A percentile compares a stretch with the other conserved stretches of the same genome.
Conservation (phyloP, 2,888 invertebrate genomes). For the Trissolcus japonicus region DNA sequence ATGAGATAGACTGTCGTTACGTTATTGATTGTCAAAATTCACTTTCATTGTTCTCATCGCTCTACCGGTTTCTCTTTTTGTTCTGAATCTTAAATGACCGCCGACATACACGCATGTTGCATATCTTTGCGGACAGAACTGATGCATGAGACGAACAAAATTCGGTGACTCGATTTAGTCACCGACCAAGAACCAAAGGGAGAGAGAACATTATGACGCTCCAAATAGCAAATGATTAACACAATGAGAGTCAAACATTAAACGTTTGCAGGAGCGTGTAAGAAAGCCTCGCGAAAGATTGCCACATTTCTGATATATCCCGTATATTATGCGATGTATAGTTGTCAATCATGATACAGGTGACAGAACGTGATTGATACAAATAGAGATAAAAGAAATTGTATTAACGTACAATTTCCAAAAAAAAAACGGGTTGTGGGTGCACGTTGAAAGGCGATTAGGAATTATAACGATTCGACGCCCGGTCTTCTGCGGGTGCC, state of each 20-base stretch:
- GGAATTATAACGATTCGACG: slow-evolving; percentile 25
- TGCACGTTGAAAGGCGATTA: slow-evolving; percentile 30
- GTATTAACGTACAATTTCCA: slow-evolving; percentile 44
- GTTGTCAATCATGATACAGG: slow-evolving; percentile 14
- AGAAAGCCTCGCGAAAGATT: slow-evolving; percentile 45
- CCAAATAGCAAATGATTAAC: slow-evolving; percentile 54
- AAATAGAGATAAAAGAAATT: slow-evolving; percentile 17
- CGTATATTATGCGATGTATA: slow-evolving; percentile 46
- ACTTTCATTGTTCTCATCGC: slow-evolving; percentile 8
- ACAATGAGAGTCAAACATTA: slow-evolving; percentile 10
- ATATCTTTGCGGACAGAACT: slow-evolving; percentile 35
- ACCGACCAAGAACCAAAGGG: slow-evolving; percentile 56
- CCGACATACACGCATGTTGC: slow-evolving; percentile 29
- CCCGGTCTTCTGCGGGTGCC: background rate
- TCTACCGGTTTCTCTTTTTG: slow-evolving; percentile 26
- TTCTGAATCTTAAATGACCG: slow-evolving; percentile 26
- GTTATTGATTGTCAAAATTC: background rate
- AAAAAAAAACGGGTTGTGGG: slow-evolving; percentile 34
- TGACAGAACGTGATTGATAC: background rate
- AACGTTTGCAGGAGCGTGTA: slow-evolving; percentile 6
- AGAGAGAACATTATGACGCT: slow-evolving; percentile 51
- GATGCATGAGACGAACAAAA: slow-evolving; percentile 7
- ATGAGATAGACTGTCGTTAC: too few species aligned
- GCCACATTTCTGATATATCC: slow-evolving; percentile 42
- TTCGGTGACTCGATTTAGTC: slow-evolving; percentile 1